Conservation (phyloP, 2,797 vertebrate genomes). For the Premnoplex brunnescens region DNA sequence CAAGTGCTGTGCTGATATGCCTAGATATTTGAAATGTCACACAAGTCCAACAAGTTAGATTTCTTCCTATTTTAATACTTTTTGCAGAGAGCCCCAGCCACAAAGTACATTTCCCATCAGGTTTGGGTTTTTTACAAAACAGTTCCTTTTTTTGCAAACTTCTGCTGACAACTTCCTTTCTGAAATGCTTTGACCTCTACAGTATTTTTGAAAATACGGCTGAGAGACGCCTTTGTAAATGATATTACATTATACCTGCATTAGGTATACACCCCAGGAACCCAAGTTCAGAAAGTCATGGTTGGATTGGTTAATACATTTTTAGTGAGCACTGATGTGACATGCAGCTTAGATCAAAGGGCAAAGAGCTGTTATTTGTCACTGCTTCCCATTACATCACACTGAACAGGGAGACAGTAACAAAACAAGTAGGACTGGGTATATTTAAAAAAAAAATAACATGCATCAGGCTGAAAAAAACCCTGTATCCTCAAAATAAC, state of each 20-base stretch:
- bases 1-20: constrained; percentile 8
- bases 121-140: neutral
- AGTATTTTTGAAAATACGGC: neutral
- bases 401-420: neutral
- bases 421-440: neutral
- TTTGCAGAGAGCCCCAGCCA: neutral
- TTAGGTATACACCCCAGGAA: neutral
- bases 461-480: neutral
- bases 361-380: neutral
- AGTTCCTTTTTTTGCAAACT: neutral
- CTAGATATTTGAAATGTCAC: constrained; percentile 52
- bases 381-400: neutral
- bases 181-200: neutral
- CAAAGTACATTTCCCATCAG: neutral
- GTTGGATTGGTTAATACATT: neutral
- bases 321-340: constrained; percentile 28
- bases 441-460: neutral
- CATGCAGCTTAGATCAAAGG: constrained; percentile 29
- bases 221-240: neutral
- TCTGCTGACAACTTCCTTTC: neutral
- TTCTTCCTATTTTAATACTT: constrained; percentile 37
- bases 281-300: constrained; percentile 30
- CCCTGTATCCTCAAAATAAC: neutral
- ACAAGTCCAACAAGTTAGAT: constrained; percentile 31
- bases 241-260: neutral